Conservation (phyloP, 2,797 vertebrate species). For the Sebastes cheni region DNA sequence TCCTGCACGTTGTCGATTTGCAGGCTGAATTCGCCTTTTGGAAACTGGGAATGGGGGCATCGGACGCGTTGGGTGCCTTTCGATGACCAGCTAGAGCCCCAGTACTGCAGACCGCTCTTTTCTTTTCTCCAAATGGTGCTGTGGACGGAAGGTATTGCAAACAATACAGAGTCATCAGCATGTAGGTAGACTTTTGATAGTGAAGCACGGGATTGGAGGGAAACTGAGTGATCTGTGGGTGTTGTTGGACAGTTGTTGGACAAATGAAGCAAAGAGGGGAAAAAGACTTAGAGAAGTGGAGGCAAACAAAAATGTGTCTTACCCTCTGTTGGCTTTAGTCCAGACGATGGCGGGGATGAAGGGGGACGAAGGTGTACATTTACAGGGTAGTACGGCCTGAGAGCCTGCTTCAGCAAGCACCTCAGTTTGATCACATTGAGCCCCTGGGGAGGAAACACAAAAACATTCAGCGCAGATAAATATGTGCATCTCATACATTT, state of each 20-base stretch:
- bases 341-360: constrained; percentile 42
- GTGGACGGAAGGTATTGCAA: background rate
- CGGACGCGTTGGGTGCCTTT: background rate
- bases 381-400: constrained; percentile 67
- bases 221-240: background rate
- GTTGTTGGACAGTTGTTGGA: background rate
- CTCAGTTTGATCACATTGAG: constrained; percentile 33
- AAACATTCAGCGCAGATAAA: background rate
- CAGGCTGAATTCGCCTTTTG: constrained; percentile 68
- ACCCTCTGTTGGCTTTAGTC: constrained; percentile 56
- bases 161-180: constrained; percentile 6
- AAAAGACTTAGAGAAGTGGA: background rate
- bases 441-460: constrained; percentile 43
- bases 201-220: background rate
- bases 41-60: constrained; percentile 58
- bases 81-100: constrained; percentile 34
- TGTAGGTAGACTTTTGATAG: background rate
- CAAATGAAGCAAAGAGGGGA: background rate
- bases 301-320: constrained; percentile 2
- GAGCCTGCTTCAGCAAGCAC: constrained; percentile 63
- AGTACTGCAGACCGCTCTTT: constrained; percentile 74
- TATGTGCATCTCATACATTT: background rate
- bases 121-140: constrained; percentile 79
- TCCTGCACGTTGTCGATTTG: constrained; percentile 58
- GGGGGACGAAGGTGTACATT: accelerated